A percentile compares a stretch with the other conserved stretches of the same genome.
Evolutionary conservation across 2,797 vertebrate genomes (phyloP).

Genomic region (Channallabes apus): DNA sequence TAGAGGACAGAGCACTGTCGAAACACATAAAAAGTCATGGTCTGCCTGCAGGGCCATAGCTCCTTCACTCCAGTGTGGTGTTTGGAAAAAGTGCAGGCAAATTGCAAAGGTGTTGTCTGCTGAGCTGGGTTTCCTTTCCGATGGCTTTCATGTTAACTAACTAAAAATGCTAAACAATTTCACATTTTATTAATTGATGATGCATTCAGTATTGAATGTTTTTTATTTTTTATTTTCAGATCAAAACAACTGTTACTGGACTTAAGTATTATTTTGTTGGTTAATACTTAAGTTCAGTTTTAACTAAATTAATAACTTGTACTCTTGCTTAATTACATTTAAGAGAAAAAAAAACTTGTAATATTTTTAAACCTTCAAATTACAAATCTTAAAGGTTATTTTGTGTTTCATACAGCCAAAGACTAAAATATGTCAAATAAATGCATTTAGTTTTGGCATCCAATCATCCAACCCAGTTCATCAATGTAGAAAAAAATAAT

Average conservation of each 20-base stretch:
- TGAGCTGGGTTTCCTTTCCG: constrained; percentile 8
- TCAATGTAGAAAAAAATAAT: background rate
- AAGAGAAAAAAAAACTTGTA: background rate
- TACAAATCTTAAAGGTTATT: background rate
- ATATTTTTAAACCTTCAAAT: background rate
- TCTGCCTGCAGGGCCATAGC: constrained; percentile 59
- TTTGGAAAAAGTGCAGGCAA: constrained; percentile 45
- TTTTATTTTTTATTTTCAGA: too few relatives aligned
- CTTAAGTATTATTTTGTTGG: background rate
- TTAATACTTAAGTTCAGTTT: background rate
- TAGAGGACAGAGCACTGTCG: constrained; percentile 61
- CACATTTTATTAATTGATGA: background rate
- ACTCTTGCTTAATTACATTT: background rate
- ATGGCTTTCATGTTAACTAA: background rate
- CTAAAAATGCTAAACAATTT: background rate
- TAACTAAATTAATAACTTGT: background rate
- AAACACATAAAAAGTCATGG: constrained; percentile 65
- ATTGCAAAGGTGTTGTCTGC: constrained; percentile 38
- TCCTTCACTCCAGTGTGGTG: constrained; percentile 63
- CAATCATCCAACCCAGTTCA: background rate
- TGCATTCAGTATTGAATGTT: background rate
- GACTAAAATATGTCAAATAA: background rate
- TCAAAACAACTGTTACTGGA: background rate
- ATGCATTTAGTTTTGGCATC: background rate
- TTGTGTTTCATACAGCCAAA: background rate